Conservation (phyloP, 2,797 vertebrate genomes). For the Pangasius macronema region DNA sequence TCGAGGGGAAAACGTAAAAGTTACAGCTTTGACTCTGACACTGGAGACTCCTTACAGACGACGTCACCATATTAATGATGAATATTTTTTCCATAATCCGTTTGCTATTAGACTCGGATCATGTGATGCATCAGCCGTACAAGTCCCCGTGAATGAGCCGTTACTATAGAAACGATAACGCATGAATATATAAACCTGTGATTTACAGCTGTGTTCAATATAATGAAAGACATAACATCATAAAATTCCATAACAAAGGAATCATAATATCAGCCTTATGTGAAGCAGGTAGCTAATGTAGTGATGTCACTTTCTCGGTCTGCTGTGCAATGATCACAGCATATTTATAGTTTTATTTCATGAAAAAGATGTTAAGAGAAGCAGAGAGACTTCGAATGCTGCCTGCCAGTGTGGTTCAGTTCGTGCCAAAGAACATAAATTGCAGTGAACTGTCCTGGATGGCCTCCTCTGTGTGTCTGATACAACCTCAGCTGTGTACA, state of each 20-base stretch:
- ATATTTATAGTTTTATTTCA: conserved; percentile 17
- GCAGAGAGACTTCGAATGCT: conserved; percentile 15
- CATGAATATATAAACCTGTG: not conserved
- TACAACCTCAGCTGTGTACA: conserved; percentile 47
- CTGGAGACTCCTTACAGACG: not conserved
- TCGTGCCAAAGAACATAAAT: conserved; percentile 46
- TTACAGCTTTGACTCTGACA: not conserved
- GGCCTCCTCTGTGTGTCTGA: conserved; percentile 40
- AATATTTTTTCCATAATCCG: no score
- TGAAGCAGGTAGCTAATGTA: not conserved
- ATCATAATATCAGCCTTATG: not conserved
- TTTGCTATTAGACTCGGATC: not conserved
- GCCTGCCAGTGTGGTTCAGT: conserved; percentile 12
- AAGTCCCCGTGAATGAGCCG: not conserved
- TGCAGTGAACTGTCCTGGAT: conserved; percentile 25
- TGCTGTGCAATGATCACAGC: not conserved
- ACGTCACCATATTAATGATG: not conserved
- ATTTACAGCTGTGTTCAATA: not conserved
- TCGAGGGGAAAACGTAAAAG: not conserved
- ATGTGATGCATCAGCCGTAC: not conserved
- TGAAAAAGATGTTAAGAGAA: conserved; percentile 30
- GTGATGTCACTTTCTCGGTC: not conserved
- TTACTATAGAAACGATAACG: not conserved
- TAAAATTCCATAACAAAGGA: conserved; percentile 1
- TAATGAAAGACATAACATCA: not conserved